Base-by-base conservation (phyloP, 2,888 invertebrate genomes). In the Sicus ferrugineus region DNA sequence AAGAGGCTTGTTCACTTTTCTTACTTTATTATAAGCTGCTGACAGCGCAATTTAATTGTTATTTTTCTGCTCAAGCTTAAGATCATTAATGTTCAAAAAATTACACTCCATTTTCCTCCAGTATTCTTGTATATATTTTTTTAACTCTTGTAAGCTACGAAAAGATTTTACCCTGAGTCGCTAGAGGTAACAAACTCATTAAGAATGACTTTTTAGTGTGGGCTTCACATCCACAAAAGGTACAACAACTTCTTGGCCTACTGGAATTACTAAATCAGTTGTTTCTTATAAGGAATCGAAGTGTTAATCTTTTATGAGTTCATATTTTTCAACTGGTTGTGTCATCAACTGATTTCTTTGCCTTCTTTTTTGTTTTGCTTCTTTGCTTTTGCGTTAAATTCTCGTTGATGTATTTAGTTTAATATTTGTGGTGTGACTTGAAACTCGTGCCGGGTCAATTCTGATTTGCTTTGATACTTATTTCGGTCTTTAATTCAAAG, bases 291-390 rank as follows among this genome's bases (percentile, higher is more conserved):
- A 30, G 31, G 52, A 64, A 64, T 34, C 34, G 52, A 64, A 50
- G 64, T 67, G 30, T 46, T 58, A 66, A 56, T 66, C 56, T 67
- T 67, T 66, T 56, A 28, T 46, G 11, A 26, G 23, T 54, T 54
- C 5, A 26, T 46, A 14, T 30, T 54, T 56, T 42, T 26, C 31
- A 28, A 28, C 48, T 63, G 63, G 52, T 64, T 64, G 50, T 64
- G 52, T 64, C 64, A 64, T 64, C 64, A 64, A 50, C 30, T 21
- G 19, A 50, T 48, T 19, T 30, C n/a, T 66, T 31, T 26, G 30
- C 26, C 56, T 66, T 28, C n/a, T 6, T 65, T 2, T 65, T 34
- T 34, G 28, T 48, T 56, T 16, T 19, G 42, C 23, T 54, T n/a
- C 54, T 34, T 66, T 21, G 23, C 14, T 42, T 31, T 61, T 52